phyloP scores from a whole-genome alignment of 2,797 vertebrate genomes.

The Macropus fuliginosus region DNA sequence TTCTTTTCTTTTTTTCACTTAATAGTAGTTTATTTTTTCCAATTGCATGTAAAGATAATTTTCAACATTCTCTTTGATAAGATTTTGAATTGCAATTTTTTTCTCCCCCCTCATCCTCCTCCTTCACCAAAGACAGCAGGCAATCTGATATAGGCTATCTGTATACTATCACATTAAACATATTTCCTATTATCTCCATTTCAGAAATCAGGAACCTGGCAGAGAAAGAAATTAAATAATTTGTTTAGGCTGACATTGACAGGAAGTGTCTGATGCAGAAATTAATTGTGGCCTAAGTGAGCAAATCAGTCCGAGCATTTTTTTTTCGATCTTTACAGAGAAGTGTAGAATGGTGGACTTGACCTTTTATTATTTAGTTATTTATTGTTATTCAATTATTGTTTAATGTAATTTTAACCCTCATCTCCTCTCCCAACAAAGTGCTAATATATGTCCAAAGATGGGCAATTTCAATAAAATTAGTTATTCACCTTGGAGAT shows the following conservation, averaged over 20 bases:
- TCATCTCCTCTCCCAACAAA: background rate
- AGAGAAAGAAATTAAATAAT: background rate
- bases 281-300: background rate
- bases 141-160: too few relatives aligned
- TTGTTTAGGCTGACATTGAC: background rate
- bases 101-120: too few relatives aligned
- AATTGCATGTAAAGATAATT: too few relatives aligned
- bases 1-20: too few relatives aligned
- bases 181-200: background rate
- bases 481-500: background rate
- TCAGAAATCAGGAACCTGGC: background rate
- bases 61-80: too few relatives aligned
- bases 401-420: background rate
- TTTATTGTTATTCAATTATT: background rate
- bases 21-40: too few relatives aligned
- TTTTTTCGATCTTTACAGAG: background rate
- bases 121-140: too few relatives aligned
- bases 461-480: background rate
- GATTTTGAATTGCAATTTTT: too few relatives aligned
- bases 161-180: too few relatives aligned
- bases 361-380: background rate
- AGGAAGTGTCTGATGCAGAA: background rate
- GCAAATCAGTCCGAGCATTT: background rate
- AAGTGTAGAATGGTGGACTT: background rate
- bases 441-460: background rate